Evolutionary conservation across 2,113 vertebrate genomes (phyloP).

Genomic region (Gopherus flavomarginatus): DNA sequence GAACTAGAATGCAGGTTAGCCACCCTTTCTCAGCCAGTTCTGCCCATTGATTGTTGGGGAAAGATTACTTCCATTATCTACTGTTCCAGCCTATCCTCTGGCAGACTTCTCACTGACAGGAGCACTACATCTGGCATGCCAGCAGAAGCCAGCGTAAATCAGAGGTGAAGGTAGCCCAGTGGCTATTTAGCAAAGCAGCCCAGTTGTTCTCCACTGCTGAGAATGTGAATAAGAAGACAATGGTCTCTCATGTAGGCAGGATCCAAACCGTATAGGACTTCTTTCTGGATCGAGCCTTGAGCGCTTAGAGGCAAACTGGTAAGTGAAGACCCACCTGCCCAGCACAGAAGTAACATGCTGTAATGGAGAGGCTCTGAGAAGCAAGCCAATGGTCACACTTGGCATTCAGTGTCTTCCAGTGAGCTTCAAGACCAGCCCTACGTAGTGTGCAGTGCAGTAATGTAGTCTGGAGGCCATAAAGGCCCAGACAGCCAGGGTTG

Average conservation of each 20-base stretch:
- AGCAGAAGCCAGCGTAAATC: background rate
- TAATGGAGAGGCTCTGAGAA: background rate
- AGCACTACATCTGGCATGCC: background rate
- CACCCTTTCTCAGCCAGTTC: background rate
- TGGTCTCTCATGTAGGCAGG: background rate
- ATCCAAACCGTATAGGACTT: background rate
- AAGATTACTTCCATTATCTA: background rate
- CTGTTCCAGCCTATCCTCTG: background rate
- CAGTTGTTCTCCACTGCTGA: background rate
- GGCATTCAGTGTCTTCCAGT: background rate
- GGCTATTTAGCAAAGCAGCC: background rate
- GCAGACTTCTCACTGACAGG: background rate
- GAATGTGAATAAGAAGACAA: background rate
- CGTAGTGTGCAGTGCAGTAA: background rate
- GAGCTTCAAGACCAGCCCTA: background rate
- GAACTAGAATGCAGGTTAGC: background rate
- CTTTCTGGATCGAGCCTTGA: background rate
- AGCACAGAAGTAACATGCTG: background rate
- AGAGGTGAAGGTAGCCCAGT: background rate
- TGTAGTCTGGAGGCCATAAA: background rate
- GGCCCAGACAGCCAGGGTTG: background rate
- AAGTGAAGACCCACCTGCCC: background rate
- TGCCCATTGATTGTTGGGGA: background rate
- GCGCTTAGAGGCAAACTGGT: background rate
- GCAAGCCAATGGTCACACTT: background rate